A percentile compares a stretch with the other conserved stretches of the same genome.
Conservation (phyloP, 2,113 vertebrate species). For the Paradoxurus hermaphroditus region DNA sequence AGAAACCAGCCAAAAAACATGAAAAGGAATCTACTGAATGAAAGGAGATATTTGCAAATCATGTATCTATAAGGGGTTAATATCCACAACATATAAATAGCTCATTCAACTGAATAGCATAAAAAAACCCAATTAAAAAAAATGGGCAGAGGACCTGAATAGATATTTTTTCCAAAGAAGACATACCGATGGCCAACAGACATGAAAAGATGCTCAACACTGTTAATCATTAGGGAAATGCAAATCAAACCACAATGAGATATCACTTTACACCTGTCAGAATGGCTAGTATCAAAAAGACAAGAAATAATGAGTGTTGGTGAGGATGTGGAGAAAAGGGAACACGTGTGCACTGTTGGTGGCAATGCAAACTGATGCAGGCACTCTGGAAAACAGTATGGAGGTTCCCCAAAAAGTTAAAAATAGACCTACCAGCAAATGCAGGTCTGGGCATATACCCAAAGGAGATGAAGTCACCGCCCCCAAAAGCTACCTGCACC, state of each 20-base stretch:
- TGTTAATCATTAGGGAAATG: neutral
- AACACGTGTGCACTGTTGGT: neutral
- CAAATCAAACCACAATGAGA: neutral
- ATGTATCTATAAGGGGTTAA: neutral
- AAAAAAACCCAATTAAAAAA: neutral
- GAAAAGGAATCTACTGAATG: neutral
- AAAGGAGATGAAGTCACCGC: neutral
- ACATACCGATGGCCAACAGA: neutral
- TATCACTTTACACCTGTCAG: neutral
- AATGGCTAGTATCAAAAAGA: neutral
- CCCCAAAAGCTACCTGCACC: neutral
- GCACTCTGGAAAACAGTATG: neutral
- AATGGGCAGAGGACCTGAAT: neutral
- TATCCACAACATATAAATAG: neutral
- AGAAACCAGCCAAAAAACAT: neutral
- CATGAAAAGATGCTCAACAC: neutral
- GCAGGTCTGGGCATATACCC: neutral
- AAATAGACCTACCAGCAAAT: neutral
- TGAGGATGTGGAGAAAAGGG: neutral
- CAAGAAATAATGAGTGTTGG: neutral
- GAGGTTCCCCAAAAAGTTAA: neutral
- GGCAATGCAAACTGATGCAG: neutral
- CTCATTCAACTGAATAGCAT: neutral
- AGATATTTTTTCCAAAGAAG: neutral
- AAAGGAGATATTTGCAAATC: neutral